These are phyloP conservation scores for Theretra japonica DNA, from an alignment of 2,888 invertebrate species.

Conservation along the genomic window DNA sequence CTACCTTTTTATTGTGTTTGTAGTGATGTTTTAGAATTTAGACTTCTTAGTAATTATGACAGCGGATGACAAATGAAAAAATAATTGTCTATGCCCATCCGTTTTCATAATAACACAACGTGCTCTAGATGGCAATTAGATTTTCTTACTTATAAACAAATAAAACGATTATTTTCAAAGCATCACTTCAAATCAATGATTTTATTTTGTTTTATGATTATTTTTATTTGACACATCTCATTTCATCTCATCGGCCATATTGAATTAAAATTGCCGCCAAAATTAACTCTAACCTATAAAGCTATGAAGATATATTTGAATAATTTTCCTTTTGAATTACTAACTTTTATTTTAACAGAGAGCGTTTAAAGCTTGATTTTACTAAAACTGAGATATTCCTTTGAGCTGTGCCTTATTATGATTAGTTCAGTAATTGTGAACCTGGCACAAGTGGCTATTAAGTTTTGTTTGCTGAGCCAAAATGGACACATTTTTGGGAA, in stretches of 20 bases:
- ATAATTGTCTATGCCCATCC: constrained; percentile 43
- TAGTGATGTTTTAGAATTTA: constrained; percentile 79
- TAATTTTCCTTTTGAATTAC: constrained; percentile 52
- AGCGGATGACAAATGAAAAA: constrained; percentile 51
- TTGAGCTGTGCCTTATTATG: constrained; percentile 15
- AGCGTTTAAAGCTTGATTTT: constrained; percentile 54
- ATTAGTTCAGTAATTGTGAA: constrained; percentile 24
- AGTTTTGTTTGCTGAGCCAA: constrained; percentile 65
- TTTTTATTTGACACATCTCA: constrained; percentile 53
- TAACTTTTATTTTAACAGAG: constrained; percentile 67
- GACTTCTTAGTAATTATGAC: constrained; percentile 60
- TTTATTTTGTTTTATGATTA: constrained; percentile 48
- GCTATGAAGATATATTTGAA: constrained; percentile 27
- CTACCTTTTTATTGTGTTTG: constrained; percentile 53
- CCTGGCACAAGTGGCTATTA: constrained; percentile 37
- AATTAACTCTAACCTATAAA: constrained; percentile 36
- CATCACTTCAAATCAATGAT: constrained; percentile 70
- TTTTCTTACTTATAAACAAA: constrained; percentile 47
- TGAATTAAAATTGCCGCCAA: constrained; percentile 45
- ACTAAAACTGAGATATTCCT: constrained; percentile 30
- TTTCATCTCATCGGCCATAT: constrained; percentile 53
- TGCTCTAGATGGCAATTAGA: constrained; percentile 58
- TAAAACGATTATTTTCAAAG: constrained; percentile 59
- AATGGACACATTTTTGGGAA: constrained; percentile 67
- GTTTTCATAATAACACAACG: constrained; percentile 57